phyloP scores from a whole-genome alignment of 2,888 invertebrate species.

The Scaptomyza parva region DNA sequence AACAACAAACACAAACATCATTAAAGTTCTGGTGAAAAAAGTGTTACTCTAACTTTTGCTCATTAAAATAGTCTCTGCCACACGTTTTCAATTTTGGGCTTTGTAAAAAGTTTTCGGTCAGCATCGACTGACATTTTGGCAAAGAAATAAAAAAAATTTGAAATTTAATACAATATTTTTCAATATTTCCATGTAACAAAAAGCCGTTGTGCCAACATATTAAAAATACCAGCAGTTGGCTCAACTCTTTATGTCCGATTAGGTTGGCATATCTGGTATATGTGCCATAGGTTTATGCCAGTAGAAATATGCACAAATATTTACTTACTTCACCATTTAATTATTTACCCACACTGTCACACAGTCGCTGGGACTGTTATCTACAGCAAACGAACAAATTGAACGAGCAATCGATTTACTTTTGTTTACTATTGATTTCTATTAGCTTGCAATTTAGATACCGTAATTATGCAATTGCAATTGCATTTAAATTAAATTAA shows the following conservation, averaged over 20 bases:
- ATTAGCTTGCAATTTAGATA: conserved; percentile 35
- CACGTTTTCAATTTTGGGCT: conserved; percentile 72
- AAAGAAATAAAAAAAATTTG: not conserved
- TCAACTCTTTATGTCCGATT: conserved; percentile 12
- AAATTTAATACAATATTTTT: not conserved
- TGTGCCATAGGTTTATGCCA: conserved; percentile 51
- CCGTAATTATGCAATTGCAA: conserved; percentile 47
- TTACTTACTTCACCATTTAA: conserved; percentile 34
- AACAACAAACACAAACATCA: conserved; percentile 14
- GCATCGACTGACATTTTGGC: not conserved
- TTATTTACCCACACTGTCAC: conserved; percentile 26
- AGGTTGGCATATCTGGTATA: conserved; percentile 42
- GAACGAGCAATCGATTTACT: conserved; percentile 11
- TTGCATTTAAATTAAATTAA: conserved; percentile 52
- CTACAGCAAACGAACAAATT: conserved; percentile 17
- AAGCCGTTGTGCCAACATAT: not conserved
- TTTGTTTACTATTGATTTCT: conserved; percentile 48
- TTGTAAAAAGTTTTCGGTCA: conserved; percentile 43
- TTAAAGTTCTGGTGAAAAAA: conserved; percentile 10
- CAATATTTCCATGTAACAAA: not conserved
- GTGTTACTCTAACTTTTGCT: conserved; percentile 54
- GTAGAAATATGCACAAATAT: conserved; percentile 59
- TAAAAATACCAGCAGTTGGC: conserved; percentile 11
- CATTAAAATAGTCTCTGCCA: conserved; percentile 72
- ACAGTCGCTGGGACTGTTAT: conserved; percentile 11